A percentile compares a stretch with the other conserved stretches of the same genome.
Evolutionary conservation across 2,113 vertebrate species (phyloP).

Genomic region (Romanogobio albipinnatus): DNA sequence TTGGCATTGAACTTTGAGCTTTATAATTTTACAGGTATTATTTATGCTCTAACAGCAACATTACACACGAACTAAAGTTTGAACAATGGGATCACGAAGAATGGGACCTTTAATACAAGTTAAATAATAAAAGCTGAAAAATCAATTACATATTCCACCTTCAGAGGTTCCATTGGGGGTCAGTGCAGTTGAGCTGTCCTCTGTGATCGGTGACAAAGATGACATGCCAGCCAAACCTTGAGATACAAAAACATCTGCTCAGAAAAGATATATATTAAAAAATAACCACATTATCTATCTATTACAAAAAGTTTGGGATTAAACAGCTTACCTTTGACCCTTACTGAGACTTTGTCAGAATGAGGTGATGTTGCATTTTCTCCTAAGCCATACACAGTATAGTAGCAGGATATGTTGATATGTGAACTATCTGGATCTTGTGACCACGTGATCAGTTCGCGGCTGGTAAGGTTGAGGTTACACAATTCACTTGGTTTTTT

Average conservation of each 20-base stretch:
- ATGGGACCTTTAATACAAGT: too few relatives aligned
- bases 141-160: background rate
- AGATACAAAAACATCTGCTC: background rate
- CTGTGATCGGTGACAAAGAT: background rate
- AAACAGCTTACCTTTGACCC: background rate
- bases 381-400: background rate
- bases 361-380: background rate
- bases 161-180: background rate
- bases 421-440: background rate
- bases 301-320: background rate
- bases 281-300: background rate
- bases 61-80: too few relatives aligned
- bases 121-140: background rate
- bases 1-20: too few relatives aligned
- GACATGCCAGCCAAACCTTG: background rate
- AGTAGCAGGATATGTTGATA: background rate
- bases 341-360: background rate
- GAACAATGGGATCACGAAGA: too few relatives aligned
- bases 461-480: background rate
- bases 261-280: background rate
- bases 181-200: background rate
- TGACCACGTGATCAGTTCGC: background rate
- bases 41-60: too few relatives aligned
- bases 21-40: too few relatives aligned
- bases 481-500: background rate